A percentile compares a stretch with the other conserved stretches of the same genome.
These are phyloP conservation scores for Rhagoletis pomonella DNA, from an alignment of 1,140 invertebrate genomes.

Conservation along the genomic window DNA sequence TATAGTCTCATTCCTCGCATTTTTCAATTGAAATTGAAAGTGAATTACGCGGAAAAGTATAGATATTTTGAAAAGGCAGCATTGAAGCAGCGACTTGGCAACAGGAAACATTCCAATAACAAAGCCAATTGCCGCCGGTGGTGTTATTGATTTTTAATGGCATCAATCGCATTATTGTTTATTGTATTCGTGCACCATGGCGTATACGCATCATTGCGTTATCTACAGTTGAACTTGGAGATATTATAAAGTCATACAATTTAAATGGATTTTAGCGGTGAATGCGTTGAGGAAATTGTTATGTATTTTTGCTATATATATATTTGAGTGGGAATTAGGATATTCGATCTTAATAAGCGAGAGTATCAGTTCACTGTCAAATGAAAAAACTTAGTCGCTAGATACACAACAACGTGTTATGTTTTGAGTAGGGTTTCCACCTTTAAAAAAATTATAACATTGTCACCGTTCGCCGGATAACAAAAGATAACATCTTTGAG, in stretches of 20 bases:
- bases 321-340: too few species aligned
- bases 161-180: slow-evolving; percentile 7
- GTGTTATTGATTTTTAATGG: slow-evolving; percentile 41
- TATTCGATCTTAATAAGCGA: too few species aligned
- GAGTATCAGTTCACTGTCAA: too few species aligned
- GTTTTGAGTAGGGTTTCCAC: too few species aligned
- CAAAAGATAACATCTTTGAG: too few species aligned
- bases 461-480: too few species aligned
- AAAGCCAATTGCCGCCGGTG: slow-evolving; percentile 49
- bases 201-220: slow-evolving; percentile 18
- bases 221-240: neutral
- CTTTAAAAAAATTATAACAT: too few species aligned
- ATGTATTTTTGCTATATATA: neutral
- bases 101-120: slow-evolving; percentile 29
- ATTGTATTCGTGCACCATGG: neutral
- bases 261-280: neutral
- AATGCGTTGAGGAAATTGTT: neutral
- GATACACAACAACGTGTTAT: too few species aligned
- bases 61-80: neutral
- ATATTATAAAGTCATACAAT: slow-evolving; percentile 25
- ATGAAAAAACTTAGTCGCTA: too few species aligned
- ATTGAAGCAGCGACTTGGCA: neutral
- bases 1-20: too few species aligned
- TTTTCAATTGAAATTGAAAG: slow-evolving; percentile 23
- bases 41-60: neutral